Evolutionary conservation across 2,113 vertebrate genomes (phyloP), one percentile per base, ranked within the genome.

Genomic region (Ceyx cyanopectus): DNA sequence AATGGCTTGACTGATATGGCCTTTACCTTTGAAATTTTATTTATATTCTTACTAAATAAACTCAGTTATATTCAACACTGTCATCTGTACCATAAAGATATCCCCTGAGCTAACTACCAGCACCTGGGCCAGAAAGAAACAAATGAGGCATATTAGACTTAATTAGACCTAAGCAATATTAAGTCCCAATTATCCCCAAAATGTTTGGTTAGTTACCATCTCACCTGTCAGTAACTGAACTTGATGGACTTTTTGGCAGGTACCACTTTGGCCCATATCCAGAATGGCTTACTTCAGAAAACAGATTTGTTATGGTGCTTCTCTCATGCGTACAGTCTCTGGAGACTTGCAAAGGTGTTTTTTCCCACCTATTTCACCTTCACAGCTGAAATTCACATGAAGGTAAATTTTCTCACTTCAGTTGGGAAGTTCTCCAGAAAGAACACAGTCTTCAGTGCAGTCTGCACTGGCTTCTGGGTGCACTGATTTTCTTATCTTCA

Each of bases 1-100:
- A 91, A 80, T 50, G 2, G 73, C 72, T 66, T 22, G 20, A 80
- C 20, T 87, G 54, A 27, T 82, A 62, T 12, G 21, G 75, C 22
- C 27, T 87, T 79, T 80, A 69, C 15, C 14, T 80, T 46, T 16
- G 22, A 82, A 75, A 7, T n/a, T 73, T 57, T 72, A 26, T 58
- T 89, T 90, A 85, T 61, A 43, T 58, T 86, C 67, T 72, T 76
- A 90, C 65, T 58, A 72, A 75, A 92, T 58, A 41, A 37, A 75
- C 54, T 32, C 30, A 41, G 37, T 81, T 79, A 61, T 32, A 46
- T 30, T 75, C 30, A 84, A 57, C 15, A 46, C 15, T 16, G 12
- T 12, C n/a, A 34, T 48, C 87, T 32, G 48, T 50, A 65, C 14
- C 2, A 5, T n/a, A 68, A 70, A 16, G 54, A 56, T 76, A 80